A percentile compares a stretch with the other conserved stretches of the same genome.
Conservation (phyloP, 2,113 vertebrate species). For the Lophochroa leadbeateri region DNA sequence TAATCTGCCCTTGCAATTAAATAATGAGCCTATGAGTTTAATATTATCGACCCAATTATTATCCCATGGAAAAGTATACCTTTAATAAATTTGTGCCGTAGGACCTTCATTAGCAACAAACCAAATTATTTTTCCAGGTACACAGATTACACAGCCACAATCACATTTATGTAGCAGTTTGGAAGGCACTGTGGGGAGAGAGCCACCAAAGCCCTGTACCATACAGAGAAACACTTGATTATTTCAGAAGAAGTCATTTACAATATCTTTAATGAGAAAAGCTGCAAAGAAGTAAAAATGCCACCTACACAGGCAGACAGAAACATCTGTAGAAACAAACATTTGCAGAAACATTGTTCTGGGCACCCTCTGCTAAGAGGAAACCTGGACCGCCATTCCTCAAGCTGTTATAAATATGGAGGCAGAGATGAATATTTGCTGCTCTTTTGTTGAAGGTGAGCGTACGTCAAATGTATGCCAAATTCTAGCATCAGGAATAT, state of each 20-base stretch:
- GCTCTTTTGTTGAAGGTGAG: not conserved
- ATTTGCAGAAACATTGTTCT: not conserved
- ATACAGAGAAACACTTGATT: slow-evolving; percentile 19
- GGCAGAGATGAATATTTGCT: not conserved
- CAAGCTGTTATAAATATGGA: not conserved
- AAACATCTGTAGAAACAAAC: not conserved
- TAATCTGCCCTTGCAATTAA: slow-evolving; percentile 99
- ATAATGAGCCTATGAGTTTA: slow-evolving; percentile 95
- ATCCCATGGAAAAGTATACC: slow-evolving; percentile 89
- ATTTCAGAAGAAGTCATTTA: slow-evolving; percentile 52
- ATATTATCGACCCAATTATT: slow-evolving; percentile 99
- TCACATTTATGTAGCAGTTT: slow-evolving; percentile 53
- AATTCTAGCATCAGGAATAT: not conserved
- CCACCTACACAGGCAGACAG: not conserved
- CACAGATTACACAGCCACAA: slow-evolving; percentile 55
- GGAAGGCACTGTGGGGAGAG: slow-evolving; percentile 5
- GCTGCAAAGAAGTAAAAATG: not conserved
- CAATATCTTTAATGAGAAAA: not conserved
- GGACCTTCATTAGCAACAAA: slow-evolving; percentile 91
- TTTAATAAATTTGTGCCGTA: slow-evolving; percentile 94
- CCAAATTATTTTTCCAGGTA: slow-evolving; percentile 77
- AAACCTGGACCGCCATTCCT: not conserved
- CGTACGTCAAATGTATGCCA: not conserved
- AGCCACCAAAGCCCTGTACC: not conserved
- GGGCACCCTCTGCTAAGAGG: not conserved